Conservation (phyloP, 2,113 vertebrate species). For the Oreochromis niloticus region DNA sequence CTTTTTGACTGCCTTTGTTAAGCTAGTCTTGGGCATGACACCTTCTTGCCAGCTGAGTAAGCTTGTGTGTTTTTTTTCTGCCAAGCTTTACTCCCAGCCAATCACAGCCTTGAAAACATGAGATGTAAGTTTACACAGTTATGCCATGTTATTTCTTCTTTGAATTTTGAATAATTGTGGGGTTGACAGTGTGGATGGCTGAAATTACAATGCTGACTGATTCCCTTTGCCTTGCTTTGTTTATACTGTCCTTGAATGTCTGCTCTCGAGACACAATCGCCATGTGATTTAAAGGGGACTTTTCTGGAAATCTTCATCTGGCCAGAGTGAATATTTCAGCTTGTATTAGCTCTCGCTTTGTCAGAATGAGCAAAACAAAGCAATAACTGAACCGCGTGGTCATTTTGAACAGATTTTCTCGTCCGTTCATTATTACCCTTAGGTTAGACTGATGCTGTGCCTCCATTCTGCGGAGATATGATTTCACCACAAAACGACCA, state of each 20-base stretch:
- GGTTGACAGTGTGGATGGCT: neutral
- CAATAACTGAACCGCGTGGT: conserved; percentile 53
- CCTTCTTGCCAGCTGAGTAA: conserved; percentile 20
- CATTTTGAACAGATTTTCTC: conserved; percentile 38
- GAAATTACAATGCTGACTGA: neutral
- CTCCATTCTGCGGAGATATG: conserved; percentile 47
- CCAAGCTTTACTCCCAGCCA: neutral
- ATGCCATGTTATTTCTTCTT: neutral
- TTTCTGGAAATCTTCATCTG: conserved; percentile 26
- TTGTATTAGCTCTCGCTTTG: conserved; percentile 49
- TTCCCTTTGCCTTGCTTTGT: conserved; percentile 2
- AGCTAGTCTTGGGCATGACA: conserved; percentile 4
- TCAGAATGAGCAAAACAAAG: conserved; percentile 48
- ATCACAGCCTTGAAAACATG: neutral
- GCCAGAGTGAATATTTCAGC: conserved; percentile 48
- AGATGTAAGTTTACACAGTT: neutral
- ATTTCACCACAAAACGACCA: conserved; percentile 67
- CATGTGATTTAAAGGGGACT: conserved; percentile 20
- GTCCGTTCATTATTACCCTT: conserved; percentile 61
- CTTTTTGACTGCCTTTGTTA: conserved; percentile 37
- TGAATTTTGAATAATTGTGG: neutral
- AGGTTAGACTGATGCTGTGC: conserved; percentile 49
- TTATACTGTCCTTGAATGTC: conserved; percentile 15
- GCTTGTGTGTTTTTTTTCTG: conserved; percentile 23
- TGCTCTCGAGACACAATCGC: conserved; percentile 8